Conservation (phyloP, 2,113 vertebrate genomes). For the Prionailurus viverrinus region DNA sequence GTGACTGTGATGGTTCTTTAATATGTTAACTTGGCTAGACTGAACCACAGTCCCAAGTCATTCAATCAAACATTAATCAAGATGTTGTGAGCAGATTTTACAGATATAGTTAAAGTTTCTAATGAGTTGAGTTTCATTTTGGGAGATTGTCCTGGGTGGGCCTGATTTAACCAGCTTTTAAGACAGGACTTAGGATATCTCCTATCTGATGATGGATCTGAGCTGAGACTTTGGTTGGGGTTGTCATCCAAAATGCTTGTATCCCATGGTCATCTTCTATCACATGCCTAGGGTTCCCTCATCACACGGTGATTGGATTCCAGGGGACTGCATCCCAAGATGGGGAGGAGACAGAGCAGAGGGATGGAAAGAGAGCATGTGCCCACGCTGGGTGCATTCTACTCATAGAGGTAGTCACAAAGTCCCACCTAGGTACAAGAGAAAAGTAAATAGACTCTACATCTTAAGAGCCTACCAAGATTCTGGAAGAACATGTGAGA, state of each 20-base stretch:
- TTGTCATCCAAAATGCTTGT: neutral
- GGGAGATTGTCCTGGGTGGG: neutral
- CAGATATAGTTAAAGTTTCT: neutral
- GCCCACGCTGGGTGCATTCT: neutral
- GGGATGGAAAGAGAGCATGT: rapidly evolving
- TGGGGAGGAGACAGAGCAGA: neutral
- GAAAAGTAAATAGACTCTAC: neutral
- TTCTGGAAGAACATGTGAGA: neutral
- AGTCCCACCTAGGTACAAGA: neutral
- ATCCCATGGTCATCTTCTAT: neutral
- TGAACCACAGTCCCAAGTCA: neutral
- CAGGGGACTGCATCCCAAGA: neutral
- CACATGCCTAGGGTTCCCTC: neutral
- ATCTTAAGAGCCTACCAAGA: neutral
- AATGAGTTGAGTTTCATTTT: constrained; percentile 13
- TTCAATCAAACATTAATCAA: neutral
- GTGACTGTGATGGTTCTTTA: neutral
- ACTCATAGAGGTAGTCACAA: neutral
- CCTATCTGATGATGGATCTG: neutral
- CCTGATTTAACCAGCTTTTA: neutral
- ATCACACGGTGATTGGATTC: neutral
- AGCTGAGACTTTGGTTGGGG: neutral
- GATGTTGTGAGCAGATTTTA: neutral
- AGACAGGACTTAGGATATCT: neutral
- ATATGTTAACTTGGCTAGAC: neutral